Base-by-base conservation (phyloP, 92 coral and sea anemone genomes). In the Bergia sp. region DNA sequence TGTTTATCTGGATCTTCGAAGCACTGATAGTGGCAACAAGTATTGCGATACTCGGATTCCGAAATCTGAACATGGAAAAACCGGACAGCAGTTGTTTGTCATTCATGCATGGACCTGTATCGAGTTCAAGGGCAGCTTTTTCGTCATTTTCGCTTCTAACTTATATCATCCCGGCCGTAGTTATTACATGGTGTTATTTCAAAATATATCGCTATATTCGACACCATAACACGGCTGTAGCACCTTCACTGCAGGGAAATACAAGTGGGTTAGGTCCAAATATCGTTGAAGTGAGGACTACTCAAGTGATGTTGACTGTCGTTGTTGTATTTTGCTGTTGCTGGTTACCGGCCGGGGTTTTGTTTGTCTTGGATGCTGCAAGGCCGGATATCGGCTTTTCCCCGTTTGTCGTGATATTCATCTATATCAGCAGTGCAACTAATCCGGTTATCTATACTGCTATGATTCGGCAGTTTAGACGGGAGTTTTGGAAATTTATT, bases 271-370 rank as follows among this genome's bases (percentile, higher is more conserved):
- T 77, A 3, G 61, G 57, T 16, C 37, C 81, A 18, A 42, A 77
- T 29, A 44, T 77, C 2, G 7, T 23, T 18, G 81, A 77, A 41
- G 61, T 42, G 53, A 44, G 21, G 38, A 77, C 15, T 6, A 77
- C 81, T 47, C 20, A n/a, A 44, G 55, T 77, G 81, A 77, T 77
- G 61, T 41, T 77, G 7, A 23, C 81, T 41, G 81, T 77, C 21
- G 61, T 45, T 20, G 36, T 77, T 20, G 81, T 23, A 2, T 77
- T 77, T 20, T 77, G 81, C 4, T 77, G 58, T 47, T 77, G 53
- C 45, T 77, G 81, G 81, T 5, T 77, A 12, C 58, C 81, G 4
- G 53, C 81, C 1, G 81, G 81, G 6, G 57, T 77, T n/a, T 77
- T 77, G 58, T 77, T 77, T 47, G 53, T 47, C 44, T 47, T 42